Percentiles rank a stretch among this genome's conserved stretches.
These are phyloP conservation scores for Sthenelais limicola DNA, from an alignment of 2,888 invertebrate species.

Conservation along the genomic window DNA sequence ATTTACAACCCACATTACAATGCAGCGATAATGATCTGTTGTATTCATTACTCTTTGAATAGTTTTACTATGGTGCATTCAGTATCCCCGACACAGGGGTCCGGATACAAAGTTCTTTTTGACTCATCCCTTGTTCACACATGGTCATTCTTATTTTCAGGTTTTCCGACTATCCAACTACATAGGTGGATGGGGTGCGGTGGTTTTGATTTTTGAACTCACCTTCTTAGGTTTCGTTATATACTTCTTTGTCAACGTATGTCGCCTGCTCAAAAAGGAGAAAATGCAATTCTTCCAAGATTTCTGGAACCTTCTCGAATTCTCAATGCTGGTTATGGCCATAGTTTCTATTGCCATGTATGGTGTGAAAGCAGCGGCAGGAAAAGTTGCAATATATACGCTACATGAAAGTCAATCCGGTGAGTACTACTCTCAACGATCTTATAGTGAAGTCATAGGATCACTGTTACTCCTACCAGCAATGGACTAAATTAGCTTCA, in stretches of 20 bases:
- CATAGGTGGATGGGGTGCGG: slow-evolving; percentile 71
- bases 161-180: slow-evolving; percentile 71
- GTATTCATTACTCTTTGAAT: too few relatives aligned
- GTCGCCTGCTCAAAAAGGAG: slow-evolving; percentile 65
- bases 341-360: slow-evolving; percentile 72
- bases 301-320: slow-evolving; percentile 73
- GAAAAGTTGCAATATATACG: slow-evolving; percentile 64
- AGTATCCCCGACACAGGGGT: too few relatives aligned
- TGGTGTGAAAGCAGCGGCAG: slow-evolving; percentile 69
- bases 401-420: slow-evolving; percentile 59
- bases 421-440: neutral
- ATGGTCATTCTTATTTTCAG: slow-evolving; percentile 58
- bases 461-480: too few relatives aligned
- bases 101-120: too few relatives aligned
- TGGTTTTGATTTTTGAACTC: slow-evolving; percentile 71
- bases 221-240: slow-evolving; percentile 71
- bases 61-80: too few relatives aligned
- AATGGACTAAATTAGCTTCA: too few relatives aligned
- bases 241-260: slow-evolving; percentile 71
- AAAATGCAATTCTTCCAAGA: slow-evolving; percentile 69
- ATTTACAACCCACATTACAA: too few relatives aligned
- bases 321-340: slow-evolving; percentile 70
- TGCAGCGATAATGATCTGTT: too few relatives aligned
- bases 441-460: neutral
- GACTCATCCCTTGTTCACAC: too few relatives aligned